These are phyloP conservation scores for Brachyptera risi DNA, from an alignment of 2,888 invertebrate genomes.

Conservation along the genomic window DNA sequence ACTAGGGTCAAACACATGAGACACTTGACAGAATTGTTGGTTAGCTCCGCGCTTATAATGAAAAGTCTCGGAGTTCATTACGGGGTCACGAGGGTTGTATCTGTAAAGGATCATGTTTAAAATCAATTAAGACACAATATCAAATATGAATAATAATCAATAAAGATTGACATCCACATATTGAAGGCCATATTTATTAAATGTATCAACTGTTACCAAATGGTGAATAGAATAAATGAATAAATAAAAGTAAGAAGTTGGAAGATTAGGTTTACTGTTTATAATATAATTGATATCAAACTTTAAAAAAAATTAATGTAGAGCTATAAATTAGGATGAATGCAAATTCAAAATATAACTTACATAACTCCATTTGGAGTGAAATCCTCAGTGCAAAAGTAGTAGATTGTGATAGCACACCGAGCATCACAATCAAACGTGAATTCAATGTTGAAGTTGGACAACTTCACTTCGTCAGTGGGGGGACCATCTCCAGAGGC, in stretches of 20 bases:
- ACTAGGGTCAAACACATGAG: slow-evolving; percentile 86
- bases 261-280: too few relatives aligned
- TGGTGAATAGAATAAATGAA: not conserved
- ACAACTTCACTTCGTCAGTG: slow-evolving; percentile 35
- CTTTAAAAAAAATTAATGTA: too few relatives aligned
- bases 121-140: too few relatives aligned
- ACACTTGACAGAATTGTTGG: slow-evolving; percentile 87
- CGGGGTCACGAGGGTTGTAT: slow-evolving; percentile 65
- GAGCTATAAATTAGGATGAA: too few relatives aligned
- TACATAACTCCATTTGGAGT: slow-evolving; percentile 79
- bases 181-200: not conserved
- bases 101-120: too few relatives aligned
- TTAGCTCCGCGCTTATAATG: slow-evolving; percentile 93
- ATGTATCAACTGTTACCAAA: too few relatives aligned
- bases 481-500: slow-evolving; percentile 40
- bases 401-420: slow-evolving; percentile 91
- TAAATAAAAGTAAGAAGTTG: slow-evolving; percentile 1
- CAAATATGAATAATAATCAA: too few relatives aligned
- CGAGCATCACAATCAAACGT: slow-evolving; percentile 94
- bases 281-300: too few relatives aligned
- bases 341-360: slow-evolving; percentile 48
- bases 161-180: slow-evolving; percentile 7
- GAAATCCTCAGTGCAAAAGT: slow-evolving; percentile 92
- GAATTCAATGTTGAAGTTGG: slow-evolving; percentile 89
- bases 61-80: slow-evolving; percentile 83